phyloP scores from a whole-genome alignment of 2,113 vertebrate species.

The Emydocephalus ijimae region DNA sequence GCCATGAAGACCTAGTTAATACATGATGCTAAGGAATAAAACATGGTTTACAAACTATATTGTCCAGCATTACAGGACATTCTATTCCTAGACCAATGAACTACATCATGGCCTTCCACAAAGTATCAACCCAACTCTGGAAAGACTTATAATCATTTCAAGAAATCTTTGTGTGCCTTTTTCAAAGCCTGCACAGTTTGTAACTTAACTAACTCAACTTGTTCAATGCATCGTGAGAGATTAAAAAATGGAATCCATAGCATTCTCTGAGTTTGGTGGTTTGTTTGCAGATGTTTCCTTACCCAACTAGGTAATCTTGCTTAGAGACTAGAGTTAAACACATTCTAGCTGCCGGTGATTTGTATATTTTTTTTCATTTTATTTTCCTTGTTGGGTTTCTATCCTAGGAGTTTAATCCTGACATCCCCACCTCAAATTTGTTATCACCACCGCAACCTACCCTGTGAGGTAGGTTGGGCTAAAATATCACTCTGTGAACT shows the following conservation, averaged over 20 bases:
- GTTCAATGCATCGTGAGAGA: neutral
- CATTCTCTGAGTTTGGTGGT: neutral
- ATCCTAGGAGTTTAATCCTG: neutral
- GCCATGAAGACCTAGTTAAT: neutral
- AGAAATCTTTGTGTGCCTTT: neutral
- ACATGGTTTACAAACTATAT: neutral
- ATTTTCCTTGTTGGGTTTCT: neutral
- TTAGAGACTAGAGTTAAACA: slow-evolving; percentile 13
- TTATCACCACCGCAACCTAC: neutral
- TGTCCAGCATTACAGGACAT: neutral
- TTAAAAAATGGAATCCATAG: neutral
- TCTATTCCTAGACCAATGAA: neutral
- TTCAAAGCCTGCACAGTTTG: neutral
- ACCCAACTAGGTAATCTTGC: neutral
- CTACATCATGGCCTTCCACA: neutral
- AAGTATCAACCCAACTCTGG: neutral
- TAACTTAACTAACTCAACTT: neutral
- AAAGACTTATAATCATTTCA: neutral
- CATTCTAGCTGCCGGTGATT: slow-evolving; percentile 16
- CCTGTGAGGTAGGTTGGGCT: neutral
- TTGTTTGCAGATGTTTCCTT: neutral
- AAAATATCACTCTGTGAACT: neutral
- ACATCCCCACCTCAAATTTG: neutral
- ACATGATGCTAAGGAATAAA: neutral
- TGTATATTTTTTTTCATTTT: neutral